These are phyloP conservation scores for Suricata suricatta DNA, from an alignment of 2,113 vertebrate species.

Conservation along the genomic window DNA sequence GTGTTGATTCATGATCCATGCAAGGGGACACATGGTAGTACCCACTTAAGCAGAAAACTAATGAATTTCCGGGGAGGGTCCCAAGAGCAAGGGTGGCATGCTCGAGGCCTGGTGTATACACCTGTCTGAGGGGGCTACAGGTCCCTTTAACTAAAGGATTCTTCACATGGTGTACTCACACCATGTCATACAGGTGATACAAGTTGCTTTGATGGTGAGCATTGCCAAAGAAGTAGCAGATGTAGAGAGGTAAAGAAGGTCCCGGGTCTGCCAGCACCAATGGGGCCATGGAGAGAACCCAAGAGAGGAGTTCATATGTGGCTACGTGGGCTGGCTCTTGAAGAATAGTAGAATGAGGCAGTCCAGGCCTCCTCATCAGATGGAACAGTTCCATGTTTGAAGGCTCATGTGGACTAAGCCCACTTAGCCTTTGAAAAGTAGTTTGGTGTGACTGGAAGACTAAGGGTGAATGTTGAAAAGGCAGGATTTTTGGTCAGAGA, in stretches of 20 bases:
- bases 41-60: neutral
- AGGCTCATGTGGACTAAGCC: neutral
- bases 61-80: neutral
- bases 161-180: accelerated
- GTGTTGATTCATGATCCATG: neutral
- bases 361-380: neutral
- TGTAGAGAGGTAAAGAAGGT: neutral
- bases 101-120: neutral
- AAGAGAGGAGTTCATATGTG: neutral
- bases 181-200: accelerated
- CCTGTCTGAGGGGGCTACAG: neutral
- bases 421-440: neutral
- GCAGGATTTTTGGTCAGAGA: neutral
- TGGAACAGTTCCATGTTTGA: neutral
- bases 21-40: neutral
- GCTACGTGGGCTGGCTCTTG: neutral
- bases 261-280: too few species aligned
- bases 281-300: neutral
- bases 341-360: neutral
- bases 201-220: neutral
- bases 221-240: neutral
- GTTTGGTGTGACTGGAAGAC: neutral
- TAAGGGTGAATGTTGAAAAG: neutral
- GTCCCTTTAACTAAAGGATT: neutral
- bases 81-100: too few species aligned